Percentiles rank a stretch among this genome's conserved stretches.
Conservation (phyloP, 2,113 vertebrate genomes). For the Hirundichthys speculiger region DNA sequence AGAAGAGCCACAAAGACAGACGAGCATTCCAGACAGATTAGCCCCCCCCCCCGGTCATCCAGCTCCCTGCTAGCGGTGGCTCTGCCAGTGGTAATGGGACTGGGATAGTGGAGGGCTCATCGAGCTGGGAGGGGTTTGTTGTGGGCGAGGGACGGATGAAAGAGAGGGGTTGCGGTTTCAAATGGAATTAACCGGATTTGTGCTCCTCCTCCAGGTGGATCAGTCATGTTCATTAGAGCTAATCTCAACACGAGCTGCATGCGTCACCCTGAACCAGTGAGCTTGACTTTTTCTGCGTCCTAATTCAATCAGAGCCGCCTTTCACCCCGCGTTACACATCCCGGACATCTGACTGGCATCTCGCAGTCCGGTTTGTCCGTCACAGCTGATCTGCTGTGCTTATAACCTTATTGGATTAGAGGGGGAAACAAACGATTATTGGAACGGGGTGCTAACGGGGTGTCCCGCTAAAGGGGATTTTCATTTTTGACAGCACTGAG, state of each 20-base stretch:
- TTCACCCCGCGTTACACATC: constrained; percentile 8
- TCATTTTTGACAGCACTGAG: constrained; percentile 36
- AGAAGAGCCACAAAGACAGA: constrained; percentile 51
- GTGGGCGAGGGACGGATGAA: constrained; percentile 9
- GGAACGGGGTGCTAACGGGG: constrained; percentile 42
- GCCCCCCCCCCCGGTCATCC: constrained; percentile 39
- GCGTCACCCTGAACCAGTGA: constrained; percentile 6
- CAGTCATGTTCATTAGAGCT: constrained; percentile 46
- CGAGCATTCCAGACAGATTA: constrained; percentile 79
- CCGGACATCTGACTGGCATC: constrained; percentile 43
- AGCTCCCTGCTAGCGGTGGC: constrained; percentile 15
- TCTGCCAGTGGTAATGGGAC: neutral
- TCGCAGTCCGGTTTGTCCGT: constrained; percentile 32
- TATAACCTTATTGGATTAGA: constrained; percentile 68
- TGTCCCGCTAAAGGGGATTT: constrained; percentile 49
- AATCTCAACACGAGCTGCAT: constrained; percentile 46
- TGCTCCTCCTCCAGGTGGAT: constrained; percentile 45
- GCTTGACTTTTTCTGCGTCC: neutral
- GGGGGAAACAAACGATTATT: constrained; percentile 49
- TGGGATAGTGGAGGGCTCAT: constrained; percentile 10
- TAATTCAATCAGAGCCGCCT: constrained; percentile 21
- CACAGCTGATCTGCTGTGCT: constrained; percentile 34
- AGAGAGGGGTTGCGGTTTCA: constrained; percentile 31
- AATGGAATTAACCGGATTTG: constrained; percentile 62
- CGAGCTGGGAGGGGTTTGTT: constrained; percentile 30